Evolutionary conservation across 1,140 invertebrate genomes (phyloP).

Genomic region (Drosophila nigromelanica): DNA sequence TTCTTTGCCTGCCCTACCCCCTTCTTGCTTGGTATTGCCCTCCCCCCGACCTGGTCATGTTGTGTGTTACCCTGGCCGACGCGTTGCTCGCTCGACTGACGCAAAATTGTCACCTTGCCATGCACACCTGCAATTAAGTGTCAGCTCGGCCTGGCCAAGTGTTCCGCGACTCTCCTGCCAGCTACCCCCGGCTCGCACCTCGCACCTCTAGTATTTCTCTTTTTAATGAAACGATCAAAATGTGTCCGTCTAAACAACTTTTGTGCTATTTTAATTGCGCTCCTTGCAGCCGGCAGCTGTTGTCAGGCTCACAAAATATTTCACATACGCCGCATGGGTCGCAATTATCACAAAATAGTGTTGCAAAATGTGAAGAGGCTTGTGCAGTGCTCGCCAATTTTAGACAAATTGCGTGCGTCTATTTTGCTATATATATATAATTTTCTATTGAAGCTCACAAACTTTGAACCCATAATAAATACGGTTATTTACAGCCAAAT

Average conservation of each 20-base stretch:
- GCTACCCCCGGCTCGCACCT: background rate
- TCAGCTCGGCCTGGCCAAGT: conserved; percentile 25
- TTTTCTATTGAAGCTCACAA: conserved; percentile 57
- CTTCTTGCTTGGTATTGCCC: background rate
- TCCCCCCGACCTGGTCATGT: background rate
- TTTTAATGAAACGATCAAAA: conserved; percentile 78
- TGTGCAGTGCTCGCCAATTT: conserved; percentile 15
- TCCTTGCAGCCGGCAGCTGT: conserved; percentile 43
- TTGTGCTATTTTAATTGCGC: conserved; percentile 68
- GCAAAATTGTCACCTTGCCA: conserved; percentile 79
- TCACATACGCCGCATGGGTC: conserved; percentile 51
- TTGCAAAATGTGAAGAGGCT: background rate
- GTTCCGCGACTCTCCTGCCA: background rate
- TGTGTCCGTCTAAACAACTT: conserved; percentile 35
- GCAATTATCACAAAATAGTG: conserved; percentile 9
- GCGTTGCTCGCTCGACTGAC: conserved; percentile 70
- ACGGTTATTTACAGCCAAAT: conserved; percentile 18
- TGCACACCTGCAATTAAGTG: conserved; percentile 77
- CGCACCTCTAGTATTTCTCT: conserved; percentile 11
- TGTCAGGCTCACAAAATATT: conserved; percentile 38
- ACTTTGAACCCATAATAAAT: conserved; percentile 35
- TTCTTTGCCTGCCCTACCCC: background rate
- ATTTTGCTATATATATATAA: conserved; percentile 57
- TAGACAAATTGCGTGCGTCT: conserved; percentile 47
- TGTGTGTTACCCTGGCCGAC: conserved; percentile 38